Percentiles rank a stretch among this genome's conserved stretches.
phyloP scores from a whole-genome alignment of 1,140 invertebrate genomes.

The Procambarus clarkii region DNA sequence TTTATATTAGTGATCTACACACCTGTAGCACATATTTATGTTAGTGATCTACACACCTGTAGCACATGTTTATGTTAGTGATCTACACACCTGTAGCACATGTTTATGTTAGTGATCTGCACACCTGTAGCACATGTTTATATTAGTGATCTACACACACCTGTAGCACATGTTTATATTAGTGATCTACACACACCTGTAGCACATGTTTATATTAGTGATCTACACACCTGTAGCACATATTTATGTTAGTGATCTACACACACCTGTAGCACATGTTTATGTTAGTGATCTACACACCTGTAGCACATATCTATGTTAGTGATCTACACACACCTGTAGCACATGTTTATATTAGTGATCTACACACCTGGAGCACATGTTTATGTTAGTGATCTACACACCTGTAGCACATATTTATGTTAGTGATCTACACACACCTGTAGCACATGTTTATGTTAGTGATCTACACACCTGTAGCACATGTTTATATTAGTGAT shows the following conservation, averaged over 20 bases:
- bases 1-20: constrained; percentile 40
- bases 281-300: constrained; percentile 46
- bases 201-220: constrained; percentile 4
- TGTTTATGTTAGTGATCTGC: too few relatives aligned
- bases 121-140: constrained; percentile 23
- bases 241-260: constrained; percentile 31
- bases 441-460: too few relatives aligned
- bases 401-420: constrained; percentile 26
- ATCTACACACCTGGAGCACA: constrained; percentile 38
- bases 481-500: constrained; percentile 19
- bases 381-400: constrained; percentile 31
- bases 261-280: constrained; percentile 23
- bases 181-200: constrained; percentile 47
- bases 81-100: too few relatives aligned
- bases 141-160: constrained; percentile 48
- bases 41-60: constrained; percentile 49
- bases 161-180: constrained; percentile 14
- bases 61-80: neutral
- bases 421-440: neutral
- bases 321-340: constrained; percentile 18
- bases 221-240: constrained; percentile 45
- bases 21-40: constrained; percentile 7
- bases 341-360: neutral
- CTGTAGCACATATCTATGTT: constrained; percentile 10
- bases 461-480: constrained; percentile 52